These are phyloP conservation scores for Neoarius graeffei DNA, from an alignment of 2,113 vertebrate species.

Conservation along the genomic window DNA sequence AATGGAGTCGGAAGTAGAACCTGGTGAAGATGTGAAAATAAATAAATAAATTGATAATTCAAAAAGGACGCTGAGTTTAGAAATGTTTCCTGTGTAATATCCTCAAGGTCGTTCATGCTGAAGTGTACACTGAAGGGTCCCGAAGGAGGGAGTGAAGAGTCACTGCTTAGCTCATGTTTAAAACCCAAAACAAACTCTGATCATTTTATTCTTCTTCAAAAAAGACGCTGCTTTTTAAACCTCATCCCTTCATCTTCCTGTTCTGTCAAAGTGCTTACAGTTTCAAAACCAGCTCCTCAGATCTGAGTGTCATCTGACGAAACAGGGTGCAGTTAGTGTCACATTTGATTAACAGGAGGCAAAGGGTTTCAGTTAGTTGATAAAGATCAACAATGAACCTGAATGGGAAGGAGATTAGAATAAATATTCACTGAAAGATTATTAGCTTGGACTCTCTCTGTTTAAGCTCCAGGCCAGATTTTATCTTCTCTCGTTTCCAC, in stretches of 20 bases:
- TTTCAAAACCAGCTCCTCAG: slow-evolving; percentile 39
- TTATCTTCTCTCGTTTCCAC: background rate
- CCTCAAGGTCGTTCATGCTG: too few relatives aligned
- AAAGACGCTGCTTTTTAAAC: too few relatives aligned
- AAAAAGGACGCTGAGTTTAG: too few relatives aligned
- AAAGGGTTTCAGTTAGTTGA: background rate
- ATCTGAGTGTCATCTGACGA: slow-evolving; percentile 52
- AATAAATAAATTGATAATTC: too few relatives aligned
- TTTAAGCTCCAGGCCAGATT: slow-evolving; percentile 21
- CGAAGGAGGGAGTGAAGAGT: background rate
- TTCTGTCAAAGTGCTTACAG: background rate
- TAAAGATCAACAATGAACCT: slow-evolving; percentile 19
- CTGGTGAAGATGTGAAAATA: too few relatives aligned
- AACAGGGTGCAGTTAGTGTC: slow-evolving; percentile 47
- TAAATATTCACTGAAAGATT: slow-evolving; percentile 39
- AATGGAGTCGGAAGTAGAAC: too few relatives aligned
- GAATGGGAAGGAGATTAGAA: slow-evolving; percentile 38
- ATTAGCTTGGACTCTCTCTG: slow-evolving; percentile 11
- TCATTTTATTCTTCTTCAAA: too few relatives aligned
- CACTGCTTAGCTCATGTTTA: background rate
- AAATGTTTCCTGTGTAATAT: too few relatives aligned
- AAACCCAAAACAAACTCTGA: too few relatives aligned
- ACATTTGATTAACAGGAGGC: slow-evolving; percentile 13
- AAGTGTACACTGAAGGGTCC: background rate
- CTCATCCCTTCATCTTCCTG: background rate